These are phyloP conservation scores for Hylomyscus alleni DNA, from an alignment of 2,797 vertebrate species.

Conservation along the genomic window DNA sequence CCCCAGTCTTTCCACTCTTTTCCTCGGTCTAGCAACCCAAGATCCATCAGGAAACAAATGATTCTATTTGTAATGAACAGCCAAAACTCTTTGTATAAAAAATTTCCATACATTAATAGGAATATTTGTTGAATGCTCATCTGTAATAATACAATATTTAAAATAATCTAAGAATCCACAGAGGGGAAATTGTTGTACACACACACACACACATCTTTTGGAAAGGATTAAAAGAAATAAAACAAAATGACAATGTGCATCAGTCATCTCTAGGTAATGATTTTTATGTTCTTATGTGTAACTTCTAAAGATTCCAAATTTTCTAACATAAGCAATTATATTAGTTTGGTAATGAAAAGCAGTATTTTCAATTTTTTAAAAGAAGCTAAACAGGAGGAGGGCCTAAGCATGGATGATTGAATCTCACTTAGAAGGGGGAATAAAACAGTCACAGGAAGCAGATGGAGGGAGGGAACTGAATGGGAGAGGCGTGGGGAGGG, in stretches of 20 bases:
- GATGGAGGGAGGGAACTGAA: background rate
- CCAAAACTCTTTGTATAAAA: background rate
- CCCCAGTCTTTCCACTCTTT: background rate
- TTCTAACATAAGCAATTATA: conserved; percentile 45
- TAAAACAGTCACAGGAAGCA: background rate
- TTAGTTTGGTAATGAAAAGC: conserved; percentile 37
- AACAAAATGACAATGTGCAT: background rate
- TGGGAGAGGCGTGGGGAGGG: background rate
- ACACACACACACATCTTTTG: background rate
- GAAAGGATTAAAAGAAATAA: conserved; percentile 47
- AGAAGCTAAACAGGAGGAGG: background rate
- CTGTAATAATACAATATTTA: conserved; percentile 53
- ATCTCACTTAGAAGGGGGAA: background rate
- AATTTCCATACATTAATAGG: conserved; percentile 37
- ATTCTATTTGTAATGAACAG: conserved; percentile 18
- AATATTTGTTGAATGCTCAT: background rate
- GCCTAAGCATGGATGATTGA: background rate
- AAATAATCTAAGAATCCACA: conserved; percentile 44
- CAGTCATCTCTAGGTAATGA: conserved; percentile 21
- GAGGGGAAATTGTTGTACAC: conserved; percentile 29
- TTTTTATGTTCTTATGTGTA: conserved; percentile 59
- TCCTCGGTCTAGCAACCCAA: background rate
- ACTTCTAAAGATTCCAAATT: conserved; percentile 28
- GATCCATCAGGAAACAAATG: background rate
- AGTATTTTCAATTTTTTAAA: conserved; percentile 24